Evolutionary conservation across 2,888 invertebrate species (phyloP), one percentile per base, ranked within the genome.

Genomic region (Epistrophella euchroma): DNA sequence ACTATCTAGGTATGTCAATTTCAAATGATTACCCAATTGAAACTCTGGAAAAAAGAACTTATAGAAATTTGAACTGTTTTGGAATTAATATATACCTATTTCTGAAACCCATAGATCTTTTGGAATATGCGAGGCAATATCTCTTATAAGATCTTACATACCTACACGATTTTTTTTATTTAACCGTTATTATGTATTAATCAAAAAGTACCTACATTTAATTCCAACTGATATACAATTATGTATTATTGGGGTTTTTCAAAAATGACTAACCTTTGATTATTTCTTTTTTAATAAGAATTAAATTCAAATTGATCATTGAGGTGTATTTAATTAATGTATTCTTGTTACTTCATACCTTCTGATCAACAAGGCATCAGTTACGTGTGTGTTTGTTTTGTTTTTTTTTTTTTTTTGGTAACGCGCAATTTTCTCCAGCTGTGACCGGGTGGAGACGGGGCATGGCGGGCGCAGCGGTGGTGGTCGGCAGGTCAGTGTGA

Each of bases 401-500:
- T 32, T 19, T 17, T 19, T 35, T 58, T 2, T 58, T 22, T 40
- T 32, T 19, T 17, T 35, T 60, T 13, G 22, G 22, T 47, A 70
- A 76, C 50, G 11, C 22, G 11, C 22, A 68, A 70, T 50, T 35
- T 50, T 32, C 50, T 28, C 32, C 64, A 64, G 45, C 28, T 47
- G 45, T 22, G 32, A 7, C 1, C 7, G 25, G 43, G n/a, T n/a
- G n/a, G 25, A 6, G 62, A 45, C 15, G 28, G 4, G 40, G 4
- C 13, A 13, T 0, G 43, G n/a, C 0, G 2, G 0, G 40, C 40
- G n/a, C n/a, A 5, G 13, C 13, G 40, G 15, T 15, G 15, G 15
- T 43, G 7, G 17, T 17, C 55, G 73, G 70, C 60, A 60, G 85
- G 80, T 80, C 85, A 85, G 68, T 72, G 80, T 22, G 72, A 72